These are phyloP conservation scores for Phylloscopus collybita DNA, from an alignment of 2,797 vertebrate species.

Conservation along the genomic window DNA sequence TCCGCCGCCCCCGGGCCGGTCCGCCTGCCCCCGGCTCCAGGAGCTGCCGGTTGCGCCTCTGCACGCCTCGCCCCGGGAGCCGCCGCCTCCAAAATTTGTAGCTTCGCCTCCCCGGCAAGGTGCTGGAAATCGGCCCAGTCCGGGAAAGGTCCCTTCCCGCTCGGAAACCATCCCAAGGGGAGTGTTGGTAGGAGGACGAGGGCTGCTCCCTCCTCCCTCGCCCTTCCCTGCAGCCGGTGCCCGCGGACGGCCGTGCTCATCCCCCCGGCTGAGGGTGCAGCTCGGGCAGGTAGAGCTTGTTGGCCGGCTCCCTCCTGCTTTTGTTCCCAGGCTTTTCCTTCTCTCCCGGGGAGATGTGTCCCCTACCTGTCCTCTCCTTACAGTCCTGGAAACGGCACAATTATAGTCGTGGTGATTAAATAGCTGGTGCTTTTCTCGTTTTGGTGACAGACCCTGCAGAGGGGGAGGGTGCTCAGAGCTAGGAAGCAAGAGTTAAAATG, in stretches of 20 bases:
- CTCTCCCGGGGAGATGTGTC: background rate
- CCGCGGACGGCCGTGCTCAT: background rate
- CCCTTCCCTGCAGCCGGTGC: background rate
- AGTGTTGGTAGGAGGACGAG: too few relatives aligned
- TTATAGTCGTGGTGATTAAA: background rate
- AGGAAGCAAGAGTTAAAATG: conserved; percentile 51
- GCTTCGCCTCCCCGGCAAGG: background rate
- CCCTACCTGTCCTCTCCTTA: background rate
- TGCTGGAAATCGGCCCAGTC: background rate
- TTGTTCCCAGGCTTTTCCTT: background rate
- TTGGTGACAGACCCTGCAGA: background rate
- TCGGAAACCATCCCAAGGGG: background rate
- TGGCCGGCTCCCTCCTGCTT: background rate
- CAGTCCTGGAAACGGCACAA: background rate
- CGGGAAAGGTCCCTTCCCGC: background rate
- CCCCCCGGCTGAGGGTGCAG: background rate
- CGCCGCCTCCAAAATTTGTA: background rate
- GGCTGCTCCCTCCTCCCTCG: too few relatives aligned
- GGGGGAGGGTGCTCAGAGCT: background rate
- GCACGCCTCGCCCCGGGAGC: background rate
- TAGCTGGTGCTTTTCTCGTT: background rate
- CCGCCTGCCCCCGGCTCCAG: background rate
- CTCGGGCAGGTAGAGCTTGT: background rate
- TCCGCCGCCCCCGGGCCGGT: background rate
- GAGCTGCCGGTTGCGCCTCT: background rate